phyloP scores from a whole-genome alignment of 2,797 vertebrate genomes.

The Thalassophryne amazonica region DNA sequence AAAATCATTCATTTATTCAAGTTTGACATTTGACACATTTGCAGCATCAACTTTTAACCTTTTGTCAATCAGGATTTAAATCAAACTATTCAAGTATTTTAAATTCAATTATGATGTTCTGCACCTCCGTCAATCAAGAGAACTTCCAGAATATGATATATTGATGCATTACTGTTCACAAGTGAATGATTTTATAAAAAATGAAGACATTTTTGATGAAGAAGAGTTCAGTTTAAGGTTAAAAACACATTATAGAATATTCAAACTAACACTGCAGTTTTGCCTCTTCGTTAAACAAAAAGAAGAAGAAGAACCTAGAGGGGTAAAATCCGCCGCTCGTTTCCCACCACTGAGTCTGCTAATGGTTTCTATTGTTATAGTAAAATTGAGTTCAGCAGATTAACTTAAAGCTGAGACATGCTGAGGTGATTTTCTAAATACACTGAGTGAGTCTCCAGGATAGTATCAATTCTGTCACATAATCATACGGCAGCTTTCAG shows the following conservation, averaged over 20 bases:
- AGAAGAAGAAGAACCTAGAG: slow-evolving; percentile 4
- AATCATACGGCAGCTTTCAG: slow-evolving; percentile 3
- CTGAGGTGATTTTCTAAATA: slow-evolving; percentile 31
- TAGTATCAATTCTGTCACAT: slow-evolving; percentile 16
- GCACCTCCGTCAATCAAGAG: too few relatives aligned
- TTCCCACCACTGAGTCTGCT: slow-evolving; percentile 28
- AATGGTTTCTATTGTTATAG: slow-evolving; percentile 49
- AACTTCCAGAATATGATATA: too few relatives aligned
- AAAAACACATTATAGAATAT: neutral
- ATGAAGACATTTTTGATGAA: too few relatives aligned
- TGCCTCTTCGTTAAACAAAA: neutral
- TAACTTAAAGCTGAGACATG: slow-evolving; percentile 30
- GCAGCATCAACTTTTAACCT: too few relatives aligned
- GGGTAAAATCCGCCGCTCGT: slow-evolving; percentile 5
- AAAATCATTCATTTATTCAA: too few relatives aligned
- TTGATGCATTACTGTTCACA: too few relatives aligned
- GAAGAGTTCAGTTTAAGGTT: neutral
- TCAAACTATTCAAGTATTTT: too few relatives aligned
- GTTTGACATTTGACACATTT: too few relatives aligned
- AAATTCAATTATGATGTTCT: too few relatives aligned
- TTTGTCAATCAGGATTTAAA: too few relatives aligned
- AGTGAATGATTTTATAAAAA: too few relatives aligned
- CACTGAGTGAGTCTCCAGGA: slow-evolving; percentile 14
- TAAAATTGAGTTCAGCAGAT: slow-evolving; percentile 52
- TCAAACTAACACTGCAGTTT: slow-evolving; percentile 1